Percentiles rank a stretch among this genome's conserved stretches.
Conservation (phyloP, 2,113 vertebrate genomes). For the Synchiropus splendidus region DNA sequence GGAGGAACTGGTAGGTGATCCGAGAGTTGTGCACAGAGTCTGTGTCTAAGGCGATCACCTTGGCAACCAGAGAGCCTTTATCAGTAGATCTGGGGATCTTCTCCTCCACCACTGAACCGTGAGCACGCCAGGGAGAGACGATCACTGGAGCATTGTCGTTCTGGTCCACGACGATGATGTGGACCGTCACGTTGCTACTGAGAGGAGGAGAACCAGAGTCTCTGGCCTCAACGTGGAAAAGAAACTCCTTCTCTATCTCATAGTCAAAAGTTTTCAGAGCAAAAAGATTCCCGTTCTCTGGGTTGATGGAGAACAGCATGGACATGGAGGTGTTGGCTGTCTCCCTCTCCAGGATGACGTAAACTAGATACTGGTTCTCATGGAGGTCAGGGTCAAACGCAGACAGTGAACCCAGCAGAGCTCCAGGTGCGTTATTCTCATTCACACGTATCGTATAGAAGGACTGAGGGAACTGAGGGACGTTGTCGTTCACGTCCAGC, state of each 20-base stretch:
- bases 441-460: constrained; percentile 51
- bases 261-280: constrained; percentile 58
- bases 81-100: constrained; percentile 58
- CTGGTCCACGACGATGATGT: constrained; percentile 70
- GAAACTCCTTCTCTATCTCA: constrained; percentile 57
- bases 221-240: constrained; percentile 58
- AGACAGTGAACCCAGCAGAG: constrained; percentile 45
- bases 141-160: constrained; percentile 73
- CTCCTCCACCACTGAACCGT: constrained; percentile 64
- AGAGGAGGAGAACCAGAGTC: constrained; percentile 56
- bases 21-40: constrained; percentile 69
- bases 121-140: constrained; percentile 65
- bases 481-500: constrained; percentile 64
- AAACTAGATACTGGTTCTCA: constrained; percentile 74
- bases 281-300: constrained; percentile 60
- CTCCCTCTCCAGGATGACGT: constrained; percentile 70
- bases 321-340: constrained; percentile 71
- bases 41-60: constrained; percentile 63
- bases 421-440: constrained; percentile 67
- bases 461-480: constrained; percentile 52
- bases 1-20: constrained; percentile 71
- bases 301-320: constrained; percentile 77
- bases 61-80: constrained; percentile 57
- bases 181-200: constrained; percentile 66
- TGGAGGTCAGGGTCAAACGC: constrained; percentile 58